Evolutionary conservation across 2,797 vertebrate species (phyloP).

Genomic region (Brotula barbata): DNA sequence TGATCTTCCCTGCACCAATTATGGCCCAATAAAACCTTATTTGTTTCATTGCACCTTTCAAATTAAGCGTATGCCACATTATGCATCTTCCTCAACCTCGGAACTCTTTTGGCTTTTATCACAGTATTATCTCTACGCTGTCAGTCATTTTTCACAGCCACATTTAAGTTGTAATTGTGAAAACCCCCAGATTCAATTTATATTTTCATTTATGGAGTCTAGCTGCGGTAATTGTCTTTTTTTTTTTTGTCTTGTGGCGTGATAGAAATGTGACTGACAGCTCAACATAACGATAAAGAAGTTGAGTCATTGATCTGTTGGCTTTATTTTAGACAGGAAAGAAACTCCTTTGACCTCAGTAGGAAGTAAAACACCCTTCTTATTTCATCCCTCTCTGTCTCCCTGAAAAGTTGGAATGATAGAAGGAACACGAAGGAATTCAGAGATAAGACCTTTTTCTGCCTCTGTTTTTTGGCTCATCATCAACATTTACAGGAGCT

Average conservation of each 20-base stretch:
- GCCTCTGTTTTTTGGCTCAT: no score
- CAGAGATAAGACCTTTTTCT: no score
- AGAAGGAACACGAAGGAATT: no score
- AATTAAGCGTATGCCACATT: background rate
- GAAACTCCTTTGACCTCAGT: background rate
- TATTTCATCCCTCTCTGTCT: background rate
- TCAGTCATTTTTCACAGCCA: background rate
- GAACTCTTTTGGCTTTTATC: background rate
- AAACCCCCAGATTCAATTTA: background rate
- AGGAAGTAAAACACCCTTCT: background rate
- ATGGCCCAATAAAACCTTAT: background rate
- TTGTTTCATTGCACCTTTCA: background rate
- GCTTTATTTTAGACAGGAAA: background rate
- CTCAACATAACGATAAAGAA: background rate
- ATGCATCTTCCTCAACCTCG: background rate
- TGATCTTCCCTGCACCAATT: no score
- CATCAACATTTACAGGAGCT: no score
- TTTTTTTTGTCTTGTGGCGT: background rate
- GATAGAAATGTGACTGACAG: background rate
- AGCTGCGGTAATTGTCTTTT: background rate
- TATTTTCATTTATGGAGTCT: background rate
- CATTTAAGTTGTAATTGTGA: background rate
- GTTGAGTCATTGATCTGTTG: background rate
- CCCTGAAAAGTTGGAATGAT: no score
- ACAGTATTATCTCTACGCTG: background rate